phyloP scores from a whole-genome alignment of 2,888 invertebrate species.

The Pediacus dermestoides region DNA sequence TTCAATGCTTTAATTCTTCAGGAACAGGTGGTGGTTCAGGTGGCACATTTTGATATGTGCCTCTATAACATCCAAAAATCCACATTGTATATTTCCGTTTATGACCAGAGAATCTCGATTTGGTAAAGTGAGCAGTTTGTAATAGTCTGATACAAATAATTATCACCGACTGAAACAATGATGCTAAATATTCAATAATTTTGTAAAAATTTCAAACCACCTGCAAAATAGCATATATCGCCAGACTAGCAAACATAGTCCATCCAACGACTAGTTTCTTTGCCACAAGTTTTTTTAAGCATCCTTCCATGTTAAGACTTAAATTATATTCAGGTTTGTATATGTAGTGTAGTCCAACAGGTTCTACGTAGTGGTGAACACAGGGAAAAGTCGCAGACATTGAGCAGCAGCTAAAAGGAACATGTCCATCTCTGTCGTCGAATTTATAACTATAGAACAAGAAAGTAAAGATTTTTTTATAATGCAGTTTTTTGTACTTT shows the following conservation, averaged over 20 bases:
- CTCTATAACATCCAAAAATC: no score
- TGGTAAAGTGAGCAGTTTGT: conserved; percentile 44
- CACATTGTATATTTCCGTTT: conserved; percentile 3
- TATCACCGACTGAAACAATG: conserved; percentile 20
- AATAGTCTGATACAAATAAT: conserved; percentile 36
- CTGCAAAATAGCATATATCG: conserved; percentile 35
- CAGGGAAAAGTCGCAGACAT: conserved; percentile 56
- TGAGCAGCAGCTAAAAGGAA: conserved; percentile 63
- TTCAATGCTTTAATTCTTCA: no score
- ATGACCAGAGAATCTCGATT: conserved; percentile 26
- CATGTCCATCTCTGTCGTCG: conserved; percentile 55
- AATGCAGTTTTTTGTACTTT: conserved; percentile 22
- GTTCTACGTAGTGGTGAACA: conserved; percentile 57
- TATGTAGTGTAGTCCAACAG: conserved; percentile 54
- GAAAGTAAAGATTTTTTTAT: no score
- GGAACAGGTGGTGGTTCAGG: no score
- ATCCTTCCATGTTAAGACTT: conserved; percentile 45
- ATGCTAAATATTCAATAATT: background rate
- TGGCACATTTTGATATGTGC: no score
- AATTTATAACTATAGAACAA: no score
- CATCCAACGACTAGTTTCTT: conserved; percentile 40
- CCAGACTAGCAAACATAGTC: conserved; percentile 40
- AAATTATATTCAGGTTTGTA: conserved; percentile 52
- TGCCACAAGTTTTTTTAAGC: conserved; percentile 38
- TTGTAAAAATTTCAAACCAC: conserved; percentile 18